Conservation (phyloP, 2,888 invertebrate genomes). For the Euclidia mi region DNA sequence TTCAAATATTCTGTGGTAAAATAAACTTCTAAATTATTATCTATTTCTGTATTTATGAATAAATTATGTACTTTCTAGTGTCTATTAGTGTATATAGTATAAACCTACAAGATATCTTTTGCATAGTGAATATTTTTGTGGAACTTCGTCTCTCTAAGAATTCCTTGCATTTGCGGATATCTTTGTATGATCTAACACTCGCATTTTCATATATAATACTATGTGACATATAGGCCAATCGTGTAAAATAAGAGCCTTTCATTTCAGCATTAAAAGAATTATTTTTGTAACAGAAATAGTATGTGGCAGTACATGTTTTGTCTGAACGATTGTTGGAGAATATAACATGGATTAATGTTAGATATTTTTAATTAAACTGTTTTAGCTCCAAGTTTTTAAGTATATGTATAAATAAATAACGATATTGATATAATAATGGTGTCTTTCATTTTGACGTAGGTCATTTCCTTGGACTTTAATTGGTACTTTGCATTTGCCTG, state of each 20-base stretch:
- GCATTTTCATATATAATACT: slow-evolving; percentile 26
- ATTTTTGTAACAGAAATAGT: slow-evolving; percentile 83
- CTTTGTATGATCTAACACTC: slow-evolving; percentile 51
- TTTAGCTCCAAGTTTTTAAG: slow-evolving; percentile 87
- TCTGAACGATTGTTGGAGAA: slow-evolving; percentile 73
- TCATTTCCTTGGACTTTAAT: too few relatives aligned
- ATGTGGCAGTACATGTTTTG: slow-evolving; percentile 60
- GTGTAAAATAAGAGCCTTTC: slow-evolving; percentile 51
- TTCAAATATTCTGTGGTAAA: background rate
- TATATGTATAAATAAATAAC: slow-evolving; percentile 79
- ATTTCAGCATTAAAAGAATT: slow-evolving; percentile 71
- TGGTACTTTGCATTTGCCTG: too few relatives aligned
- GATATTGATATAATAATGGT: slow-evolving; percentile 72
- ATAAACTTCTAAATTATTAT: background rate
- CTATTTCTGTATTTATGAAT: slow-evolving; percentile 3
- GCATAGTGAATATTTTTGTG: background rate
- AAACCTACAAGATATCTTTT: too few relatives aligned
- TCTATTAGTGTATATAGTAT: too few relatives aligned
- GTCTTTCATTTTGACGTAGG: slow-evolving; percentile 37
- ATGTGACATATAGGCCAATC: slow-evolving; percentile 45
- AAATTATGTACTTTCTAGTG: too few relatives aligned
- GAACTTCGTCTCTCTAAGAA: background rate
- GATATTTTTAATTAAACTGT: slow-evolving; percentile 81
- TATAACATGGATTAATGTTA: slow-evolving; percentile 70
- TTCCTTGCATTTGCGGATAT: slow-evolving; percentile 13